Evolutionary conservation across 2,888 invertebrate species (phyloP).

Genomic region (Sycophila texana): DNA sequence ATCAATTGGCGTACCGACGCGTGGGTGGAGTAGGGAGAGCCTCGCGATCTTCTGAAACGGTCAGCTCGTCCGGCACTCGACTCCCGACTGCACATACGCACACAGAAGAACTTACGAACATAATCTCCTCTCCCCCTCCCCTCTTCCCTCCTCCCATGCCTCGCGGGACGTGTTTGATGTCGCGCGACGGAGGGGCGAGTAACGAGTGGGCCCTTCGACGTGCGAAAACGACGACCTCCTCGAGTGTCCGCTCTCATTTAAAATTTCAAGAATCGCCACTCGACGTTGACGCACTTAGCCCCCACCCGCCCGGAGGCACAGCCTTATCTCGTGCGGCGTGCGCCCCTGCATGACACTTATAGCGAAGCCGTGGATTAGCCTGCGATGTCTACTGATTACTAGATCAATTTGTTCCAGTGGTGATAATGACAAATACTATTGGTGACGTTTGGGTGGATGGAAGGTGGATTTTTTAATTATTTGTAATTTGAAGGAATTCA

Average conservation of each 20-base stretch:
- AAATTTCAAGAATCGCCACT: slow-evolving; percentile 31
- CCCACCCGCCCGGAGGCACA: not conserved
- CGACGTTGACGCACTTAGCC: not conserved
- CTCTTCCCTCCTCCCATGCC: not conserved
- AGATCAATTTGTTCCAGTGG: too few relatives aligned
- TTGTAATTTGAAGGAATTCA: too few relatives aligned
- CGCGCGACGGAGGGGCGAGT: not conserved
- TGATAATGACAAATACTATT: too few relatives aligned
- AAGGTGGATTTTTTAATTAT: too few relatives aligned
- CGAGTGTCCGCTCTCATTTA: slow-evolving; percentile 14
- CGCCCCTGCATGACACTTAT: slow-evolving; percentile 14
- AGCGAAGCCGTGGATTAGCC: too few relatives aligned
- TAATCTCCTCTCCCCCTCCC: not conserved
- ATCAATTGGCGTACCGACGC: not conserved
- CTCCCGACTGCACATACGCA: not conserved
- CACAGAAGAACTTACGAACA: not conserved
- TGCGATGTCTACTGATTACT: too few relatives aligned
- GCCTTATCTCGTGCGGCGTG: slow-evolving; percentile 20
- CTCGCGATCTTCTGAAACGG: not conserved
- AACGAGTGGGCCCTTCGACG: not conserved
- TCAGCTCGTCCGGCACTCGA: not conserved
- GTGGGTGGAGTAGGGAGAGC: not conserved
- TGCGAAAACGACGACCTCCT: not conserved
- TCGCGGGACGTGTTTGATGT: not conserved
- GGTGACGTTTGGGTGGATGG: too few relatives aligned